Percentiles rank a stretch among this genome's conserved stretches.
These are phyloP conservation scores for Syngnathus acus DNA, from an alignment of 2,797 vertebrate species.

Conservation along the genomic window DNA sequence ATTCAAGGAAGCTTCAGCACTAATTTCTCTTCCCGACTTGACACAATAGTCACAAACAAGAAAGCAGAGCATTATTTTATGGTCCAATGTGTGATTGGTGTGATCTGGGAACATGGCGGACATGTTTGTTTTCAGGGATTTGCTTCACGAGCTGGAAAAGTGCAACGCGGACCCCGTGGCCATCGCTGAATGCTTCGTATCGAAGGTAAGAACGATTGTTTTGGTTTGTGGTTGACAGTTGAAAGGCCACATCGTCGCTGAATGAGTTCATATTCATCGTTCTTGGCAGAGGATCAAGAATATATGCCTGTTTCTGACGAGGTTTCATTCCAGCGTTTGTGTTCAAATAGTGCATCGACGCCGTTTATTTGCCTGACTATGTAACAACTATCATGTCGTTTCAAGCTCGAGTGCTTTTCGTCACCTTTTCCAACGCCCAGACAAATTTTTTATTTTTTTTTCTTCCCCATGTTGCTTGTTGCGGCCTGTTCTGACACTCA, in stretches of 20 bases:
- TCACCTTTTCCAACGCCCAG: neutral
- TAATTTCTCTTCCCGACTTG: constrained; percentile 18
- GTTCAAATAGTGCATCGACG: neutral
- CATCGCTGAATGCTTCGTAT: constrained; percentile 96
- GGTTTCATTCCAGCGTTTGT: neutral
- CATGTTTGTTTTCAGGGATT: constrained; percentile 71
- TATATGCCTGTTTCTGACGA: neutral
- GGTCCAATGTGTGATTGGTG: neutral
- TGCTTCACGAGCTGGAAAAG: constrained; percentile 90
- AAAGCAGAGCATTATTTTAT: constrained; percentile 11
- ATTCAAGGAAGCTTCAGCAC: constrained; percentile 58
- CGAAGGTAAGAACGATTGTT: constrained; percentile 78
- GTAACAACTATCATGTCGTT: neutral
- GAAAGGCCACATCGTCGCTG: too few relatives aligned
- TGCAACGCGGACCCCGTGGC: constrained; percentile 93
- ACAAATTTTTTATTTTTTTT: constrained; percentile 10
- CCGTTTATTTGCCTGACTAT: too few relatives aligned
- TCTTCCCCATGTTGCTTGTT: constrained; percentile 18
- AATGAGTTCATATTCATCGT: too few relatives aligned
- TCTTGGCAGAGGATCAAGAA: too few relatives aligned
- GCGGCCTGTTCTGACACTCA: constrained; percentile 39
- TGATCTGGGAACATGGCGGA: constrained; percentile 7
- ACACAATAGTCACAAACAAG: constrained; percentile 30
- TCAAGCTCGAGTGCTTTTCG: neutral
- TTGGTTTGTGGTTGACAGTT: neutral